Base-by-base conservation (phyloP, 2,797 vertebrate species). In the Sebastes hopkinsi region DNA sequence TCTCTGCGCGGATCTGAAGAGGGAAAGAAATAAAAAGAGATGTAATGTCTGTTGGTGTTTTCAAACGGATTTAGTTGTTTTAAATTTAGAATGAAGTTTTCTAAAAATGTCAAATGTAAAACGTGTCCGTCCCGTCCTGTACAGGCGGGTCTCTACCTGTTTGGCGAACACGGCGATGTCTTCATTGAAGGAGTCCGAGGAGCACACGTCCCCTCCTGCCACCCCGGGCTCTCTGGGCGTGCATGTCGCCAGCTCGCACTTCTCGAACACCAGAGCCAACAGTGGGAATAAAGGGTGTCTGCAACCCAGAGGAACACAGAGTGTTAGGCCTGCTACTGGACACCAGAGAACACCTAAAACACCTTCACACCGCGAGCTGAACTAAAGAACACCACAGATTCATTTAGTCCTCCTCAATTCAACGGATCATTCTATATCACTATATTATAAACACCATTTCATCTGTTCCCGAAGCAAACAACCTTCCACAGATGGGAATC, bases 191-290 rank as follows among this genome's bases (percentile, higher is more conserved):
- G 98, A 99, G 90, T 99, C 97, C 6, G 98, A 99, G 78, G 97
- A 99, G 87, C 98, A 99, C 82, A 99, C 97, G 90, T 98, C 98
- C 76, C 97, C 97, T 75, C 97, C 97, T 36, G 97, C 97, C 89
- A 97, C 96, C 30, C 97, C 97, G 61, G 98, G 96, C 90, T 98
- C 97, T 89, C 97, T 94, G 77, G 98, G 97, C 54, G 98, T 98
- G 94, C 98, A 98, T 87, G 98, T 99, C 71, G 98, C 98, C 95
- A 99, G 93, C 95, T 99, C 98, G 89, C 98, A 99, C 95, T 99
- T 99, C 96, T 99, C 97, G 93, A 98, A 98, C 88, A 99, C 97
- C 94, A 98, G 96, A 29, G 98, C 97, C 92, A 99, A 94, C 75
- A 99, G 95, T 71, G 98, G 98, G 93, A 99, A 99, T 89, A 99